Evolutionary conservation across 2,797 vertebrate species (phyloP).

Genomic region (Caiman crocodilus): DNA sequence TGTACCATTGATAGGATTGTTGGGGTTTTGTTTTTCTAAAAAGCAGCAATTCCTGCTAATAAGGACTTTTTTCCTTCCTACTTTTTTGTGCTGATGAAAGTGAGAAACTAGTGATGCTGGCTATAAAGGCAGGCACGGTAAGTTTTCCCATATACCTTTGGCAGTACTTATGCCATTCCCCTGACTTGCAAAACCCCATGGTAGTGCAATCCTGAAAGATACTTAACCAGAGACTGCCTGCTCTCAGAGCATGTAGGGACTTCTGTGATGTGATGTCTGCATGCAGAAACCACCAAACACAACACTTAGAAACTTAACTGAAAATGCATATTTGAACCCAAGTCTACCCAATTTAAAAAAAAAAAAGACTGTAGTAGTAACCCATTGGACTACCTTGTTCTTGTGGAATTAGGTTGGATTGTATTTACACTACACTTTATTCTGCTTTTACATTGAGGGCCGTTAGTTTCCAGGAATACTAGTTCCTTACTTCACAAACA

Average conservation of each 20-base stretch:
- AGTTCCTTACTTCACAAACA: slow-evolving; percentile 16
- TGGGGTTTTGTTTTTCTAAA: background rate
- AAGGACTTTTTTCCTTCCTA: background rate
- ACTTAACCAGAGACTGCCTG: fast-evolving
- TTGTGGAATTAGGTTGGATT: fast-evolving
- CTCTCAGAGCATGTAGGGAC: fast-evolving
- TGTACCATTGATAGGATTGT: background rate
- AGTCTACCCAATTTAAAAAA: background rate
- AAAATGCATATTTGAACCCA: background rate
- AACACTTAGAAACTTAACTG: background rate
- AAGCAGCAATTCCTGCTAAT: background rate
- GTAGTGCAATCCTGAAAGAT: background rate
- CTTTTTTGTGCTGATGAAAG: fast-evolving
- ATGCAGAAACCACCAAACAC: background rate
- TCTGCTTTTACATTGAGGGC: background rate
- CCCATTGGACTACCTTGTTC: background rate
- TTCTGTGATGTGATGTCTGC: background rate
- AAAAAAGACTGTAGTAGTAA: fast-evolving
- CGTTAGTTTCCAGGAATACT: background rate
- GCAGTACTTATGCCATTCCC: fast-evolving
- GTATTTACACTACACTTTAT: fast-evolving
- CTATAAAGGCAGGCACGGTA: background rate
- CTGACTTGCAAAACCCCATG: background rate
- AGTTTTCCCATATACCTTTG: background rate
- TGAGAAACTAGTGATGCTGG: background rate